These are phyloP conservation scores for Peucedramus taeniatus DNA, from an alignment of 2,113 vertebrate species.

Conservation along the genomic window DNA sequence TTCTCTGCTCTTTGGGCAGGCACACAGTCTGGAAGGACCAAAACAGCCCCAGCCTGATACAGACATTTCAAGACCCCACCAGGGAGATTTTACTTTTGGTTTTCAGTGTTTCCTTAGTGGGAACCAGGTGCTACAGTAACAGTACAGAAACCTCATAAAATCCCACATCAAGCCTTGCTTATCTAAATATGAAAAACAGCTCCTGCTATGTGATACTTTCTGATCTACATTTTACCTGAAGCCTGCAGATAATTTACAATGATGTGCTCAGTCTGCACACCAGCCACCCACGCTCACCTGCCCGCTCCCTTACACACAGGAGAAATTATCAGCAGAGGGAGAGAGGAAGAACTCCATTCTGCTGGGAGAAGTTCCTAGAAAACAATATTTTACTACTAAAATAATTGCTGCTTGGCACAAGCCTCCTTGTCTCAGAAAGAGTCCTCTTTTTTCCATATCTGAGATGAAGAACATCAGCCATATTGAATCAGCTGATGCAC, in stretches of 20 bases:
- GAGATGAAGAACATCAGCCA: background rate
- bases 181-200: background rate
- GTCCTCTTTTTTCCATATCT: background rate
- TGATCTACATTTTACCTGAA: conserved; percentile 4
- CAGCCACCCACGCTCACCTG: background rate
- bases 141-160: background rate
- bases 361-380: background rate
- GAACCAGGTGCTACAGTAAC: background rate
- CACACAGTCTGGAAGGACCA: background rate
- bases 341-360: background rate
- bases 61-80: background rate
- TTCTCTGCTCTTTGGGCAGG: background rate
- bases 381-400: background rate
- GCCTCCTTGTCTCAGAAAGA: background rate
- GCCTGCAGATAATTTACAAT: conserved; percentile 3
- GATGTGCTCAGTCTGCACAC: background rate
- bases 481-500: background rate
- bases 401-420: background rate
- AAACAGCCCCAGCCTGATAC: background rate
- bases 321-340: background rate
- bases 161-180: background rate
- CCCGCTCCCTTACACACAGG: background rate
- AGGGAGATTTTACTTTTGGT: background rate
- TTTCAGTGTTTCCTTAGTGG: background rate
- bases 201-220: background rate